phyloP scores from a whole-genome alignment of 2,888 invertebrate genomes.

The Platypus cylindrus region DNA sequence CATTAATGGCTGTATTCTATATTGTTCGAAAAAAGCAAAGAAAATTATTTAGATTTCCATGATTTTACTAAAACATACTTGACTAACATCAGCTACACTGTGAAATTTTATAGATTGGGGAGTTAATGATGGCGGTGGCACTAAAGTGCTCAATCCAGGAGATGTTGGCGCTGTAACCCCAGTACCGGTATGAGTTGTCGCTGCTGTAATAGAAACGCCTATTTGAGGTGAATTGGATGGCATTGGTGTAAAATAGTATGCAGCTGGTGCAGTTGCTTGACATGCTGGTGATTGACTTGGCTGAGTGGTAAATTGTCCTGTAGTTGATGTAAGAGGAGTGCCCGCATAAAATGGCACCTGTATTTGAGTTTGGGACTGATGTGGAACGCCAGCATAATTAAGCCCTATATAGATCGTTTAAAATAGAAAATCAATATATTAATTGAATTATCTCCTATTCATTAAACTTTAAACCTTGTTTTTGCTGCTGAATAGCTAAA shows the following conservation, averaged over 20 bases:
- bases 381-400: constrained; percentile 7
- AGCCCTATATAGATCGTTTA: constrained; percentile 4
- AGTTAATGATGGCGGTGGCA: constrained; percentile 13
- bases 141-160: constrained; percentile 14
- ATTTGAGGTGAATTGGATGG: constrained; percentile 25
- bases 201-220: constrained; percentile 27
- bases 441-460: no score
- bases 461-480: no score
- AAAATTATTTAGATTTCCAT: neutral
- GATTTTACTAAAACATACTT: constrained; percentile 26
- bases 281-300: constrained; percentile 6
- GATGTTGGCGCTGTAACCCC: constrained; percentile 8
- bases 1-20: constrained; percentile 65
- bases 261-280: constrained; percentile 25
- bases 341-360: constrained; percentile 14
- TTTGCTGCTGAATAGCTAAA: constrained; percentile 33
- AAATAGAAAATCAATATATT: neutral
- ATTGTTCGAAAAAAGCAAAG: neutral
- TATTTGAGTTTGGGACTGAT: constrained; percentile 4
- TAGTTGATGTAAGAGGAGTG: constrained; percentile 6
- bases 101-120: constrained; percentile 31
- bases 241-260: constrained; percentile 39
- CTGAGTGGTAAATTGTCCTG: constrained; percentile 8
- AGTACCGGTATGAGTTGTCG: constrained; percentile 24
- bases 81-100: constrained; percentile 43